phyloP scores from a whole-genome alignment of 2,888 invertebrate genomes.

The Acanthopleura granulata region DNA sequence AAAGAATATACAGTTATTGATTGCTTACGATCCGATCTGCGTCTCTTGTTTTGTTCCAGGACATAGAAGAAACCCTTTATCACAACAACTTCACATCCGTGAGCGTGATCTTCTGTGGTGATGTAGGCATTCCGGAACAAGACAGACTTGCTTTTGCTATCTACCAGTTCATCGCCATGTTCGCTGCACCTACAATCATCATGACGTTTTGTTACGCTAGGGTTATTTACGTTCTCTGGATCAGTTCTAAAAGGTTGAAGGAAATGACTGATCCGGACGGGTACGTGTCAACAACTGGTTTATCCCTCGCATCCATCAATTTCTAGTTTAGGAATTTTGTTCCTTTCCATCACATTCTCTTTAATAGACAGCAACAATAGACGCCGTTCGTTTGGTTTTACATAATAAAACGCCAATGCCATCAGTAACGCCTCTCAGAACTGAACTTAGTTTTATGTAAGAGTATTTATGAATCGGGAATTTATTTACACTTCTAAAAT shows the following conservation, averaged over 20 bases:
- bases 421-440: too few species aligned
- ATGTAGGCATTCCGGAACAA: constrained; percentile 36
- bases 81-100: constrained; percentile 52
- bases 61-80: constrained; percentile 43
- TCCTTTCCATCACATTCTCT: too few species aligned
- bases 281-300: neutral
- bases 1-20: too few species aligned
- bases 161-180: constrained; percentile 69
- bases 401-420: too few species aligned
- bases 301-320: neutral
- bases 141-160: constrained; percentile 59
- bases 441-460: too few species aligned
- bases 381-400: too few species aligned
- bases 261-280: constrained; percentile 52
- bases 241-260: constrained; percentile 67
- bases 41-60: constrained; percentile 37
- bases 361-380: too few species aligned
- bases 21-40: too few species aligned
- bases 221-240: constrained; percentile 70
- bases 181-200: constrained; percentile 66
- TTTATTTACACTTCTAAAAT: too few species aligned
- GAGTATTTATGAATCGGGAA: too few species aligned
- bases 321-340: too few species aligned
- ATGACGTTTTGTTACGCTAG: constrained; percentile 69
- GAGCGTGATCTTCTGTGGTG: constrained; percentile 47